Evolutionary conservation across 2,797 vertebrate genomes (phyloP), one percentile per base, ranked within the genome.

Genomic region (Melanogrammus aeglefinus): DNA sequence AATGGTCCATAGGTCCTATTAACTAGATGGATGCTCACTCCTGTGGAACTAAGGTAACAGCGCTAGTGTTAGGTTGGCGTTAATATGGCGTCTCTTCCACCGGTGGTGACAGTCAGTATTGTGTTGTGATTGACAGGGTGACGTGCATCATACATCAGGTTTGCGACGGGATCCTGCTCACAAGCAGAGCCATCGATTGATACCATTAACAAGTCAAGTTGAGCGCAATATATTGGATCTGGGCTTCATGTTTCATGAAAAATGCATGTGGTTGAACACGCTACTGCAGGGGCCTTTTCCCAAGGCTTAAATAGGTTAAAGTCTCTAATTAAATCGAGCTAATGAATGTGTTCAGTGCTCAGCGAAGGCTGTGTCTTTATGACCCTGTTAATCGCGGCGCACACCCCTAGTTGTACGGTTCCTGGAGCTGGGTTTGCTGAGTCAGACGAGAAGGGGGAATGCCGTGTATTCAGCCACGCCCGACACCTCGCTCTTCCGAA

Each of bases 1-100:
- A 78, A 82, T 77, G 80, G 77, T 77, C 71, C 78, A 82, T 66
- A 85, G 79, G 85, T 82, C 82, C 73, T 57, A 71, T 82, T 77
- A 66, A 3, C 16, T n/a, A 39, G 79, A 76, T 77, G 77, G 80
- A 79, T 79, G 79, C 84, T 85, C 86, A 0, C 36, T 73, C 77
- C 79, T 80, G 80, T 83, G 74, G 81, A 77, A 80, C 73, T 21
- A 3, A 13, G 85, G 80, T 77, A 63, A 80, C 7, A 71, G 27
- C 14, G 29, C 24, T 75, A 0, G 0, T 81, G 33, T 70, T 27
- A 33, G 47, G 13, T 2, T 3, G 41, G 12, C 16, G 47, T 6
- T 14, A 1, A 33, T 33, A 33, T 18, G 39, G 4, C 38, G 78
- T 78, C n/a, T 0, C 18, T 79, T 80, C 84, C 75, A 63, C 81